Conservation (phyloP, 1,140 invertebrate species). For the Calliphora vicina region DNA sequence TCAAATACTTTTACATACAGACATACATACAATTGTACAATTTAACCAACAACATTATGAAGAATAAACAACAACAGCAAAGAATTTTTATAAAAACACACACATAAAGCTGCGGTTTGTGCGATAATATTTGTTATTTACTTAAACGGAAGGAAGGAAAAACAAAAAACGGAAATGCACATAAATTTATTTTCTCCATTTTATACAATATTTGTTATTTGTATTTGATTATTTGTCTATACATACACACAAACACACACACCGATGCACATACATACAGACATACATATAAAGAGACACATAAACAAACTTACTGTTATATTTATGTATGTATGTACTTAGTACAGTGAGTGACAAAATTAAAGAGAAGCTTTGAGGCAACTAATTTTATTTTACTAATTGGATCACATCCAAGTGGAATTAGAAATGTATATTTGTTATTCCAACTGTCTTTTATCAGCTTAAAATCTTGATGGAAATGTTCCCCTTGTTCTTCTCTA, state of each 20-base stretch:
- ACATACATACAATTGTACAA: neutral
- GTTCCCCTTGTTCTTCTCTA: too few species aligned
- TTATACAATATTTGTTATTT: conserved; percentile 17
- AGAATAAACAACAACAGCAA: neutral
- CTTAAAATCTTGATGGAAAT: too few species aligned
- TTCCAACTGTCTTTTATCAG: too few species aligned
- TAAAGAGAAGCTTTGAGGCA: too few species aligned
- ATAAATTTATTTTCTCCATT: conserved; percentile 61
- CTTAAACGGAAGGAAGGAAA: conserved; percentile 62
- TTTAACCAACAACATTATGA: neutral
- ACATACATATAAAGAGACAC: too few species aligned
- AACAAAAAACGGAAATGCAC: conserved; percentile 60
- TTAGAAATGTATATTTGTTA: too few species aligned
- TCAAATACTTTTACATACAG: neutral
- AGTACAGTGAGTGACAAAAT: too few species aligned
- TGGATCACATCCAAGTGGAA: too few species aligned
- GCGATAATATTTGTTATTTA: conserved; percentile 64
- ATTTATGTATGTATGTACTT: too few species aligned
- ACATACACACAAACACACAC: neutral
- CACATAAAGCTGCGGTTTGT: conserved; percentile 40
- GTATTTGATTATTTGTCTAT: conserved; percentile 25
- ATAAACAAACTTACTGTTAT: neutral
- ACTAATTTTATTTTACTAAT: too few species aligned
- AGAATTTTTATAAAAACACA: neutral
- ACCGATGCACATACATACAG: neutral